Percentiles rank a stretch among this genome's conserved stretches.
These are phyloP conservation scores for Cheilosia urbana DNA, from an alignment of 2,888 invertebrate species.

Conservation along the genomic window DNA sequence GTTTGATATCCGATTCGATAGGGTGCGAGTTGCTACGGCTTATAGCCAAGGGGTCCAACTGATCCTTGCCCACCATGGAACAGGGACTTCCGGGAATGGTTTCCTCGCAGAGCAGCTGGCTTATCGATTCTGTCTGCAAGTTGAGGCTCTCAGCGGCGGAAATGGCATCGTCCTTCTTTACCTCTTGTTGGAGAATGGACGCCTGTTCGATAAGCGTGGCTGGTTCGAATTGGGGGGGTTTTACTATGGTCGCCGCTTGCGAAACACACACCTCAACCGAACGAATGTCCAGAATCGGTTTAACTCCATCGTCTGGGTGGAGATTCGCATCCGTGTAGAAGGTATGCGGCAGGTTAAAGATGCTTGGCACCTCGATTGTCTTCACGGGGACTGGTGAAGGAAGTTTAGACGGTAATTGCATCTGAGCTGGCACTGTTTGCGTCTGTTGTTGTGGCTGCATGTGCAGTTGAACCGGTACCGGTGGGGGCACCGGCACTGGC, in stretches of 20 bases:
- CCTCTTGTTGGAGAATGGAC: slow-evolving; percentile 27
- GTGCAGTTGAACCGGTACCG: not conserved
- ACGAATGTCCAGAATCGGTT: slow-evolving; percentile 77
- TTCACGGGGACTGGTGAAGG: slow-evolving; percentile 54
- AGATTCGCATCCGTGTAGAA: slow-evolving; percentile 76
- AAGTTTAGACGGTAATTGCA: slow-evolving; percentile 62
- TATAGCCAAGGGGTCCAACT: slow-evolving; percentile 82
- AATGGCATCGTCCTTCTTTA: slow-evolving; percentile 76
- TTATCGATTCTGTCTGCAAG: slow-evolving; percentile 87
- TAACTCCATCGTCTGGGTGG: slow-evolving; percentile 78
- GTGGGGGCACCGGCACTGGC: not conserved
- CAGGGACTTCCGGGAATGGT: slow-evolving; percentile 96
- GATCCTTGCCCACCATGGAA: slow-evolving; percentile 85
- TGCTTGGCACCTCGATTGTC: slow-evolving; percentile 66
- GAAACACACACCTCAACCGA: slow-evolving; percentile 54
- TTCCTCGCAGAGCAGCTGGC: slow-evolving; percentile 93
- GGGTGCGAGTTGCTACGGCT: slow-evolving; percentile 86
- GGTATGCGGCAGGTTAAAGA: slow-evolving; percentile 76
- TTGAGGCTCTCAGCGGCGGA: slow-evolving; percentile 79
- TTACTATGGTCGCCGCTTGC: slow-evolving; percentile 24
- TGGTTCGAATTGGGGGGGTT: slow-evolving; percentile 44
- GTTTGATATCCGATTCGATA: slow-evolving; percentile 82
- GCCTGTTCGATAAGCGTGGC: slow-evolving; percentile 56
- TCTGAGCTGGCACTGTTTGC: not conserved
- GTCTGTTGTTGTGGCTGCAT: not conserved